Evolutionary conservation across 2,797 vertebrate genomes (phyloP).

Genomic region (Podarcis lilfordi): DNA sequence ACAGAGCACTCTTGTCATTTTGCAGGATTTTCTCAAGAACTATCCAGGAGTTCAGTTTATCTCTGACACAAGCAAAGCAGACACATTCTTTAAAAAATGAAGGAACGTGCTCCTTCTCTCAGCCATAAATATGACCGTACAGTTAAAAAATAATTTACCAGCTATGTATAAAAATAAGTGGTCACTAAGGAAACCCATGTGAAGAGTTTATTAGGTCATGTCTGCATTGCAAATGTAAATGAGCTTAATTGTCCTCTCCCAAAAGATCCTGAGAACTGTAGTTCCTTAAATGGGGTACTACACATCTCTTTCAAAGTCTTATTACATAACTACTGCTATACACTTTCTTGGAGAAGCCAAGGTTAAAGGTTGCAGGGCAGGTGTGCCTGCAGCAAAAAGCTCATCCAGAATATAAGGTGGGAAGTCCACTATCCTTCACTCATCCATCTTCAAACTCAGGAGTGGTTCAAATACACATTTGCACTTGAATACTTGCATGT

Average conservation of each 20-base stretch:
- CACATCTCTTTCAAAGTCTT: not conserved
- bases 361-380: not conserved
- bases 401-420: not conserved
- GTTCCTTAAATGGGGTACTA: not conserved
- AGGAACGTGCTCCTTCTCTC: not conserved
- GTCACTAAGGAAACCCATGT: not conserved
- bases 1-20: not conserved
- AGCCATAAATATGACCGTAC: not conserved
- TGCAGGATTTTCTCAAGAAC: not conserved
- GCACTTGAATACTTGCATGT: not conserved
- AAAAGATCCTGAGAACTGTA: not conserved
- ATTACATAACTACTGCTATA: not conserved
- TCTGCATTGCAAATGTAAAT: not conserved
- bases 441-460: not conserved
- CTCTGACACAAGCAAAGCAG: not conserved
- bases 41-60: not conserved
- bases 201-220: not conserved
- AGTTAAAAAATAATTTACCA: not conserved
- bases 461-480: not conserved
- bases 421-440: not conserved
- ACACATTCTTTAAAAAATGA: not conserved
- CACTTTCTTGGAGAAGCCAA: not conserved
- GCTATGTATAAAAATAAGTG: not conserved
- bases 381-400: not conserved
- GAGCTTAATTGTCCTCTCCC: not conserved